phyloP scores from a whole-genome alignment of 2,888 invertebrate genomes.

The Meiosimyza platycephala region DNA sequence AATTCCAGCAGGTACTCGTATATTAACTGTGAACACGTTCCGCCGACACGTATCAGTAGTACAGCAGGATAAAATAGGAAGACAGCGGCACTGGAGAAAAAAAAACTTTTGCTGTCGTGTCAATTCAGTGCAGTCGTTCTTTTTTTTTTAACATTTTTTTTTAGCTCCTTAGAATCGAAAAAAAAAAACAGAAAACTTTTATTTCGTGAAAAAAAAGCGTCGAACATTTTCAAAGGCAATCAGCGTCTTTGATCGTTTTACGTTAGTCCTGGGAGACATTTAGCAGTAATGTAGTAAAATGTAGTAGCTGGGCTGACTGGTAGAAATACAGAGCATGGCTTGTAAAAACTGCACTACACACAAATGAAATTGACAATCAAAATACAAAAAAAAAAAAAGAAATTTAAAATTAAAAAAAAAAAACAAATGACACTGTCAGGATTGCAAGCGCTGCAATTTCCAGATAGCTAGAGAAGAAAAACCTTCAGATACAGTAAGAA shows the following conservation, averaged over 20 bases:
- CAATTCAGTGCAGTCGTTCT: conserved; percentile 13
- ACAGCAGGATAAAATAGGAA: not conserved
- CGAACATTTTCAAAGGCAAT: conserved; percentile 34
- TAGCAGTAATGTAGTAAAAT: not conserved
- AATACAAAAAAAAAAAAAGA: not conserved
- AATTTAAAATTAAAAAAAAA: not conserved
- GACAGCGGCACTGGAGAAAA: not conserved
- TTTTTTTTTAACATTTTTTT: not conserved
- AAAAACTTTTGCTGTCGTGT: conserved; percentile 1
- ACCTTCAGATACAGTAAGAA: conserved; percentile 20
- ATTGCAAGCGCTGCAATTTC: not conserved
- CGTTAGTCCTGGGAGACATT: conserved; percentile 6
- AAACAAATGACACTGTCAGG: conserved; percentile 22
- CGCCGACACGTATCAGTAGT: not conserved
- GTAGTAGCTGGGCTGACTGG: not conserved
- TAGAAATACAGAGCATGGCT: not conserved
- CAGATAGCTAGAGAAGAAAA: conserved; percentile 1
- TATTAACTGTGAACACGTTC: too few relatives aligned
- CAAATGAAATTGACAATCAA: conserved; percentile 10
- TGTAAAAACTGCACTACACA: not conserved
- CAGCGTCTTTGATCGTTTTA: conserved; percentile 36
- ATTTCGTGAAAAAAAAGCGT: conserved; percentile 32
- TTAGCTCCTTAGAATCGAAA: conserved; percentile 4
- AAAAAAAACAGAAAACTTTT: conserved; percentile 3
- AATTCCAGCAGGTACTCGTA: too few relatives aligned